Evolutionary conservation across 2,797 vertebrate species (phyloP).

Genomic region (Tokudaia muenninki): DNA sequence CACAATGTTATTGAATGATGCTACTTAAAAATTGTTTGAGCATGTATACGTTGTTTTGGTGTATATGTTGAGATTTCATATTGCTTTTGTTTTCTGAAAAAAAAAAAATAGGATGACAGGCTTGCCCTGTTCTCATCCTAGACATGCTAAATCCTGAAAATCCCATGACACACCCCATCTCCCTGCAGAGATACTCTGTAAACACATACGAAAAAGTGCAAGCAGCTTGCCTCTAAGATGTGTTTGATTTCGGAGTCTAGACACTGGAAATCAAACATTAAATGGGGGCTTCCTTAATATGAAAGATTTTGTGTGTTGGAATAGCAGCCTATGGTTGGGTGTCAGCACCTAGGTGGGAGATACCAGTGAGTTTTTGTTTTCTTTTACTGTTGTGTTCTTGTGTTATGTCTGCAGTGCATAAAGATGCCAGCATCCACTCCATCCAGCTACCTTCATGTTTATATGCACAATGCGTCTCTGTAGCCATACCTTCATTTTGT

Average conservation of each 20-base stretch:
- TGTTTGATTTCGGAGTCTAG: slow-evolving; percentile 23
- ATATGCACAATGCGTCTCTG: background rate
- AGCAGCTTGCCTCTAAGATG: slow-evolving; percentile 2
- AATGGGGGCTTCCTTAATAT: background rate
- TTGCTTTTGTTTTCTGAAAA: slow-evolving; percentile 16
- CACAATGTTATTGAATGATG: background rate
- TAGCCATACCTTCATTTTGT: background rate
- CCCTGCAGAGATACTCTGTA: background rate
- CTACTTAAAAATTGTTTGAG: slow-evolving; percentile 52
- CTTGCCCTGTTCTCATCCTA: background rate
- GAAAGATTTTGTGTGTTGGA: slow-evolving; percentile 29
- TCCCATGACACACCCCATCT: slow-evolving; percentile 7
- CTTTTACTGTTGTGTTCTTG: background rate
- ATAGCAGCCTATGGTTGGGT: background rate
- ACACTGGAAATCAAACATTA: background rate
- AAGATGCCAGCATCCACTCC: background rate
- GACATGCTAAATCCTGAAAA: background rate
- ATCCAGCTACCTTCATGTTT: background rate
- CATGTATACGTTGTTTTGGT: slow-evolving; percentile 10
- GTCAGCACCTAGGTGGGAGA: slow-evolving; percentile 44
- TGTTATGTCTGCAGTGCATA: slow-evolving; percentile 27
- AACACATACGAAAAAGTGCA: slow-evolving; percentile 10
- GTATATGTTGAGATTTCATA: background rate
- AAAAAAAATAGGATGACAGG: background rate
- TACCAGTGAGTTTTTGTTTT: background rate